A percentile compares a stretch with the other conserved stretches of the same genome.
These are phyloP conservation scores for Trichonephila inaurata DNA, from an alignment of 1,140 invertebrate species.

Conservation along the genomic window DNA sequence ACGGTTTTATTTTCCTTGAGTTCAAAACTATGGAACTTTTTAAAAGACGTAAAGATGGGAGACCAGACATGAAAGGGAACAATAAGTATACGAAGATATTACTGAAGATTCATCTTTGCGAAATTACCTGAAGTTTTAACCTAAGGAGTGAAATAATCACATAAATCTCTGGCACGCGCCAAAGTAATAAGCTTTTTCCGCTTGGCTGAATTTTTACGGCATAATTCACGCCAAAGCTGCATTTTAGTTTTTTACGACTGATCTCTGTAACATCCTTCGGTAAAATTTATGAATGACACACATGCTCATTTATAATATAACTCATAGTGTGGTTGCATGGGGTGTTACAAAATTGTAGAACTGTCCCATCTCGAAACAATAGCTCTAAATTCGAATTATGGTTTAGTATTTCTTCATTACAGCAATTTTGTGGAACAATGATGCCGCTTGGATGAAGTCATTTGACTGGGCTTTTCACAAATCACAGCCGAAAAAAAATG, in stretches of 20 bases:
- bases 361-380: not conserved
- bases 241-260: not conserved
- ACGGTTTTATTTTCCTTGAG: too few species aligned
- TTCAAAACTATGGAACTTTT: not conserved
- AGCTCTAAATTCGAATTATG: not conserved
- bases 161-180: not conserved
- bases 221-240: not conserved
- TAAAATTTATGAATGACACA: not conserved
- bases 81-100: not conserved
- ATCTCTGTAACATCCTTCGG: not conserved
- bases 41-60: not conserved
- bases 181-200: slow-evolving; percentile 11
- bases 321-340: not conserved
- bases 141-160: not conserved
- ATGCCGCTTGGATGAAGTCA: too few species aligned
- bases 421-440: not conserved
- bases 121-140: not conserved
- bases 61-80: not conserved
- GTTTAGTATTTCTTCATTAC: not conserved
- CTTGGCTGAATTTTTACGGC: not conserved
- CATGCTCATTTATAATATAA: not conserved
- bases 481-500: too few species aligned
- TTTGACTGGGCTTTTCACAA: too few species aligned
- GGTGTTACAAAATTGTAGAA: not conserved
- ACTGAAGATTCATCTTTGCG: not conserved